Conservation (phyloP, 2,797 vertebrate species). For the Rhinogobio ventralis region DNA sequence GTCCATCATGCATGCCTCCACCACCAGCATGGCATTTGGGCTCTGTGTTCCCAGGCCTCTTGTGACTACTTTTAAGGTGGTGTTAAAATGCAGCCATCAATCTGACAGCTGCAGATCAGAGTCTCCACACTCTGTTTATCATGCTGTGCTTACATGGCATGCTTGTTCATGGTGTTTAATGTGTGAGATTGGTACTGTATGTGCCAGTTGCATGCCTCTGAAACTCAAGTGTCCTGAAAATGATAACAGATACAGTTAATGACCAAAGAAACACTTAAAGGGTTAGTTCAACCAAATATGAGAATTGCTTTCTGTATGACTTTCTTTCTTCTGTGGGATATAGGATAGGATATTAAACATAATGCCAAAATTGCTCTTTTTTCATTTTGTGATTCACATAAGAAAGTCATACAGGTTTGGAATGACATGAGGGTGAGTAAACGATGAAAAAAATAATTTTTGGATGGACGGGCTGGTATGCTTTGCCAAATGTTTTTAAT, state of each 20-base stretch:
- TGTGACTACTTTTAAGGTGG: slow-evolving; percentile 34
- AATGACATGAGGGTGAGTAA: not conserved
- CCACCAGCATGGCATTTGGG: not conserved
- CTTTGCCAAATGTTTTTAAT: not conserved
- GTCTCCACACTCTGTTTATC: not conserved
- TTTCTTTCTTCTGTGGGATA: not conserved
- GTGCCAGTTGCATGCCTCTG: not conserved
- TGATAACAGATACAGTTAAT: not conserved
- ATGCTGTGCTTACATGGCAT: not conserved
- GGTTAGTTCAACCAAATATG: not conserved
- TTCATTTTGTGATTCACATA: not conserved
- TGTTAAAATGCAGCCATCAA: slow-evolving; percentile 33
- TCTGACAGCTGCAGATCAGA: slow-evolving; percentile 18
- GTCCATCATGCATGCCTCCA: not conserved
- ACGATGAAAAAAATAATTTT: not conserved
- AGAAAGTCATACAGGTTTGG: not conserved
- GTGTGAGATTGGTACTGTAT: not conserved
- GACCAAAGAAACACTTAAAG: not conserved
- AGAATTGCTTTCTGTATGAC: not conserved
- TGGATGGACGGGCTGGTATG: not conserved
- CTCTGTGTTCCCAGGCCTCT: not conserved
- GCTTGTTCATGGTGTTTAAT: slow-evolving; percentile 1
- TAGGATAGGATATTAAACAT: not conserved
- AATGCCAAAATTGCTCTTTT: not conserved
- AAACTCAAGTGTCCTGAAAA: not conserved